Percentiles rank a stretch among this genome's conserved stretches.
phyloP scores from a whole-genome alignment of 64 coral and sea anemone genomes.

The Pocillopora verrucosa region DNA sequence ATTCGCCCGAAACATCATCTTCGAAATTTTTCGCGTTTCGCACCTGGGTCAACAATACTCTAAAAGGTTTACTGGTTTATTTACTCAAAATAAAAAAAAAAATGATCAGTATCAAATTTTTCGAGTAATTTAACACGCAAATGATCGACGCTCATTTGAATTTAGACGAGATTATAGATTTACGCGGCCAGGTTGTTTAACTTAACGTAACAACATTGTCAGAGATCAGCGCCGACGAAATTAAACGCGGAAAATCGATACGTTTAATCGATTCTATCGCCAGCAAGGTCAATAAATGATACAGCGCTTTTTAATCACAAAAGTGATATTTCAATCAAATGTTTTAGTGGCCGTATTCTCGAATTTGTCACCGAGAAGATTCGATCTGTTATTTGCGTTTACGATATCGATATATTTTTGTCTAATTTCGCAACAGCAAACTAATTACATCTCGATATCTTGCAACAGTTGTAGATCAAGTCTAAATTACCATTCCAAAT shows the following conservation, averaged over 20 bases:
- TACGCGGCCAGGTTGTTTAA: constrained; percentile 18
- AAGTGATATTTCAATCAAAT: not conserved
- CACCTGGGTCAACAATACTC: constrained; percentile 41
- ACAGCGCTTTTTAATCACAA: not conserved
- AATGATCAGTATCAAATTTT: constrained; percentile 11
- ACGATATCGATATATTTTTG: not conserved
- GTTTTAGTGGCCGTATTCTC: not conserved
- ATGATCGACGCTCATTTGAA: not conserved
- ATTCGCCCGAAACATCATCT: constrained; percentile 25
- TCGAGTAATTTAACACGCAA: constrained; percentile 18
- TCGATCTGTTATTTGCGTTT: not conserved
- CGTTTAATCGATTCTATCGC: not conserved
- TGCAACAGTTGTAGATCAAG: not conserved
- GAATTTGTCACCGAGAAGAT: not conserved
- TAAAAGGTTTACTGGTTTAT: constrained; percentile 13
- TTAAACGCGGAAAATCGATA: not conserved
- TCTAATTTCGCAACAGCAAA: too few species aligned
- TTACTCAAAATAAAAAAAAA: not conserved
- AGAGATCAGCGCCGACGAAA: not conserved
- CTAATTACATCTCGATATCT: too few species aligned
- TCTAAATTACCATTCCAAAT: not conserved
- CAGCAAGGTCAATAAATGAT: not conserved
- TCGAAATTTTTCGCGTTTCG: not conserved
- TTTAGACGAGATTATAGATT: constrained; percentile 19
- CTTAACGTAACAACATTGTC: not conserved